Conservation (phyloP, 2,797 vertebrate genomes). For the Coreius guichenoti region DNA sequence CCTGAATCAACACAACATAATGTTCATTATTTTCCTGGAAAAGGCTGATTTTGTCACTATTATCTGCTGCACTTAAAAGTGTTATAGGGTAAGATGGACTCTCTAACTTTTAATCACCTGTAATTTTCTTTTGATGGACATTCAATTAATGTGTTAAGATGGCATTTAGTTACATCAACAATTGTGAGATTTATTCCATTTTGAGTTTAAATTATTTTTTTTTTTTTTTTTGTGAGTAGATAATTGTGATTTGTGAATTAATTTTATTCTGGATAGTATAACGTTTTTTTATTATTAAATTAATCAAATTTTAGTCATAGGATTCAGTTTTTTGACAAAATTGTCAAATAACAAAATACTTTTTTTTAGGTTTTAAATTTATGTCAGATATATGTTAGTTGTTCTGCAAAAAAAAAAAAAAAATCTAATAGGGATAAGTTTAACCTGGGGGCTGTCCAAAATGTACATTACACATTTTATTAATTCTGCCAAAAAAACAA, state of each 20-base stretch:
- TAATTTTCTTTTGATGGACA: neutral
- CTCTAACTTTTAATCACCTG: neutral
- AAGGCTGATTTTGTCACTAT: neutral
- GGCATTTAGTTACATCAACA: neutral
- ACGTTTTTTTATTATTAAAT: neutral
- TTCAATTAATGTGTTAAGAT: neutral
- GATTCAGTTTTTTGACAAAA: neutral
- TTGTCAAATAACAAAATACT: neutral
- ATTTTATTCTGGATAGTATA: neutral
- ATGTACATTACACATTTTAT: no score
- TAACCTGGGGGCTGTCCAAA: no score
- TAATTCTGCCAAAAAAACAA: no score
- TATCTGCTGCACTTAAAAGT: neutral
- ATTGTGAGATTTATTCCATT: neutral
- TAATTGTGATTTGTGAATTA: neutral
- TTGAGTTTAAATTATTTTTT: neutral
- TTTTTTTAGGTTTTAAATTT: no score
- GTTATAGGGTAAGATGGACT: neutral
- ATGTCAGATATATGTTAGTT: no score
- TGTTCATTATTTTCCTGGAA: neutral
- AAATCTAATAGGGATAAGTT: no score
- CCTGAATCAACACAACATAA: slow-evolving; percentile 15
- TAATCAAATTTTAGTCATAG: neutral
- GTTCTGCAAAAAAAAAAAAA: no score
- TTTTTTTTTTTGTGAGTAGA: neutral